Evolutionary conservation across 1,140 invertebrate genomes (phyloP).

Genomic region (Periplaneta americana): DNA sequence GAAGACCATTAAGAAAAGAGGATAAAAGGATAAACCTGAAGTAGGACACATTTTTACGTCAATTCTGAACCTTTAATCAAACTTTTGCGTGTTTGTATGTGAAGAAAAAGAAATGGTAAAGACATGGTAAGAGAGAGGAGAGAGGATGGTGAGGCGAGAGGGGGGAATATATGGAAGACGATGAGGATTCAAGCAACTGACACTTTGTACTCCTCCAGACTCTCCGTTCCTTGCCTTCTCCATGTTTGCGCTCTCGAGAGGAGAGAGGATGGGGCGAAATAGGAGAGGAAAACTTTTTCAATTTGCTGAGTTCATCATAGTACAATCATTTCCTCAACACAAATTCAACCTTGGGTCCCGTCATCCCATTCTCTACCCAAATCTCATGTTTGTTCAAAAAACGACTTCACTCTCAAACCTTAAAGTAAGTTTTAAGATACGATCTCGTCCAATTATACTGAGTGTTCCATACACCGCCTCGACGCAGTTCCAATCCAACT

Average conservation of each 20-base stretch:
- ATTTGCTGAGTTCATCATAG: neutral
- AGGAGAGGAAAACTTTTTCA: neutral
- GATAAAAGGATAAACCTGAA: neutral
- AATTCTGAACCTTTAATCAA: neutral
- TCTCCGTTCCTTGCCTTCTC: neutral
- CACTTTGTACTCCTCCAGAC: no score
- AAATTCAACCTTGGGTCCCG: neutral
- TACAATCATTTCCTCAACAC: neutral
- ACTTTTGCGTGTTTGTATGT: neutral
- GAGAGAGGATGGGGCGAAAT: neutral
- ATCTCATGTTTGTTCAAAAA: neutral
- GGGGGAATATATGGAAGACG: neutral
- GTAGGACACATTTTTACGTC: neutral
- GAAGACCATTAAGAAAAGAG: neutral
- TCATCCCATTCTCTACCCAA: no score
- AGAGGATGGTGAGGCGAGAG: no score
- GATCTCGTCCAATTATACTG: neutral
- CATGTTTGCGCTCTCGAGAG: neutral
- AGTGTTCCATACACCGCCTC: no score
- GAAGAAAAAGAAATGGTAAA: neutral
- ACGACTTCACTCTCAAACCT: neutral
- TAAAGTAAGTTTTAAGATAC: no score
- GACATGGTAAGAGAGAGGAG: no score
- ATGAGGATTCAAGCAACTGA: no score
- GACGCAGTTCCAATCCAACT: no score